phyloP scores from a whole-genome alignment of 2,797 vertebrate genomes.

The Falco concolor region DNA sequence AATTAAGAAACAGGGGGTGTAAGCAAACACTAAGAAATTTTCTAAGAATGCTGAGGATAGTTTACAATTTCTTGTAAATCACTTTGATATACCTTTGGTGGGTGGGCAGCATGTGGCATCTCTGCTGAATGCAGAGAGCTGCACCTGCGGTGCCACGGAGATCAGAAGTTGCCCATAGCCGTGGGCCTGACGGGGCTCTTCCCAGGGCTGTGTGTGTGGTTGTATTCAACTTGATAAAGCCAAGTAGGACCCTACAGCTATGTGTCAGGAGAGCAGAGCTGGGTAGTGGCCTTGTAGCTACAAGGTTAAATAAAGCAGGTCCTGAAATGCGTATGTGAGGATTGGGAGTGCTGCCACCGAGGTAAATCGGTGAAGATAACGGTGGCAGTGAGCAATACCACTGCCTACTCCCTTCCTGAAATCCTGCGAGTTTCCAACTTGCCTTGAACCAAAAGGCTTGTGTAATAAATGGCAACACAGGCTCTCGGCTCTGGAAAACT shows the following conservation, averaged over 20 bases:
- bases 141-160: not conserved
- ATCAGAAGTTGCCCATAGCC: not conserved
- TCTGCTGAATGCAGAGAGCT: not conserved
- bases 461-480: not conserved
- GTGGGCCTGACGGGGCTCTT: rapidly evolving
- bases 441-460: not conserved
- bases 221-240: not conserved
- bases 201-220: not conserved
- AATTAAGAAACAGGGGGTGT: not conserved
- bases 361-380: not conserved
- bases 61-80: not conserved
- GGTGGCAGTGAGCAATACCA: not conserved
- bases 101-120: not conserved
- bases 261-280: not conserved
- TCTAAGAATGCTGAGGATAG: not conserved
- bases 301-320: not conserved
- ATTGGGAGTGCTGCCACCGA: not conserved
- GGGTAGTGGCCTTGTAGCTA: not conserved
- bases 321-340: not conserved
- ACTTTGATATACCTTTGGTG: not conserved
- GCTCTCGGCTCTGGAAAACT: not conserved
- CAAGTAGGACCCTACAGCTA: not conserved
- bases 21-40: not conserved
- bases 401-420: not conserved
- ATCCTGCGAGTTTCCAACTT: not conserved